Conservation (phyloP, 2,113 vertebrate genomes). For the Amphilophus citrinellus region DNA sequence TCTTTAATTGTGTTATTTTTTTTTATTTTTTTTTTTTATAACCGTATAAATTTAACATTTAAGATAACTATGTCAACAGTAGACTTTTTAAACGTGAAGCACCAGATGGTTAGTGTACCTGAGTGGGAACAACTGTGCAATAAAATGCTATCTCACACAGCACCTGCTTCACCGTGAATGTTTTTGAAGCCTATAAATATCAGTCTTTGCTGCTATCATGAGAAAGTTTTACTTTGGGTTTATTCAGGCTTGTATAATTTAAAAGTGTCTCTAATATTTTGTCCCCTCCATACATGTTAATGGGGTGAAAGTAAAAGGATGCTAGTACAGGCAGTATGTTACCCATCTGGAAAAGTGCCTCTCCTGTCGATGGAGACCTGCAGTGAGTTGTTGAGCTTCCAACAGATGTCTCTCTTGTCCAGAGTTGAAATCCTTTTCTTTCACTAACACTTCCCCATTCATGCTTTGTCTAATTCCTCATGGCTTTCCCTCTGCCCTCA, state of each 20-base stretch:
- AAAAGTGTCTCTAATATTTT: too few species aligned
- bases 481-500: conserved; percentile 9
- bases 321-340: not conserved
- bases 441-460: conserved; percentile 13
- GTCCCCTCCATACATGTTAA: not conserved
- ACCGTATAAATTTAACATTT: not conserved
- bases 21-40: not conserved
- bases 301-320: not conserved
- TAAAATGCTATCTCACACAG: not conserved
- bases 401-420: conserved; percentile 21
- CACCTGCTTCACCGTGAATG: not conserved
- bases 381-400: conserved; percentile 8
- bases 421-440: not conserved
- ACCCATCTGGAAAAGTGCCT: not conserved
- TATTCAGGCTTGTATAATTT: not conserved
- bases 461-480: not conserved
- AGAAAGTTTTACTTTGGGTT: not conserved
- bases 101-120: not conserved
- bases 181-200: not conserved
- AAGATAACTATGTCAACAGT: not conserved
- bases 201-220: not conserved
- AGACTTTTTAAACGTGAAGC: not conserved
- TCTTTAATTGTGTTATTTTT: not conserved
- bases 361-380: not conserved
- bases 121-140: not conserved